Base-by-base conservation (phyloP, 2,113 vertebrate genomes). In the Phalacrocorax pelagicus region DNA sequence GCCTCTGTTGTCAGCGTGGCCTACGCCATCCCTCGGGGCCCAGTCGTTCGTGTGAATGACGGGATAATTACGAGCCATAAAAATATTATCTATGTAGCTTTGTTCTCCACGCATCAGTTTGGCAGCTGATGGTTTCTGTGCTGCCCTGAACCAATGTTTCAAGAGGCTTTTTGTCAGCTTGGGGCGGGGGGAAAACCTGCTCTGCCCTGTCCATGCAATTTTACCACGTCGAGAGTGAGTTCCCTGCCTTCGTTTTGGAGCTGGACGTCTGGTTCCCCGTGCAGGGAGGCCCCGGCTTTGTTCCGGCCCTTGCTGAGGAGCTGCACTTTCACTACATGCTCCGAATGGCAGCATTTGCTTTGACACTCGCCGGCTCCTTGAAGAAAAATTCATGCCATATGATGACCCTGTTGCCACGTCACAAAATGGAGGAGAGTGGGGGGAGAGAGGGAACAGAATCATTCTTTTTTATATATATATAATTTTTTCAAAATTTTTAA, bases 61-160 rank as follows among this genome's bases (percentile, higher is more conserved):
- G 11, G 54, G 70, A 70, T 55, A 23, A 22, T 88, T 44, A 77
- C 10, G 74, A 97, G 95, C 96, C 96, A 91, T 95, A 91, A 75
- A 61, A 62, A 26, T 19, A 11, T 54, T 24, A 5, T 18, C 46
- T 36, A 8, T 30, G 82, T 67, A 72, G 79, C 94, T 92, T 86
- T 75, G 66, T 72, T 62, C 73, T 52, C 16, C 5, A 8, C 7
- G 24, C 66, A 27, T 67, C 90, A 0, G 1, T 70, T 34, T 10
- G 12, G 87, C 94, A 89, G 72, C 84, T 12, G 58, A 3, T 44
- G 69, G 46, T 30, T 47, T 54, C 84, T 15, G 29, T 30, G 72
- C 77, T 77, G 77, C 58, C 90, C 2, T 6, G 11, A 86, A 21
- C 29, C 2, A 0, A 5, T 7, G 27, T 49, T 61, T 49, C 52